phyloP scores from a whole-genome alignment of 2,113 vertebrate genomes.

The Brachionichthys hirsutus region DNA sequence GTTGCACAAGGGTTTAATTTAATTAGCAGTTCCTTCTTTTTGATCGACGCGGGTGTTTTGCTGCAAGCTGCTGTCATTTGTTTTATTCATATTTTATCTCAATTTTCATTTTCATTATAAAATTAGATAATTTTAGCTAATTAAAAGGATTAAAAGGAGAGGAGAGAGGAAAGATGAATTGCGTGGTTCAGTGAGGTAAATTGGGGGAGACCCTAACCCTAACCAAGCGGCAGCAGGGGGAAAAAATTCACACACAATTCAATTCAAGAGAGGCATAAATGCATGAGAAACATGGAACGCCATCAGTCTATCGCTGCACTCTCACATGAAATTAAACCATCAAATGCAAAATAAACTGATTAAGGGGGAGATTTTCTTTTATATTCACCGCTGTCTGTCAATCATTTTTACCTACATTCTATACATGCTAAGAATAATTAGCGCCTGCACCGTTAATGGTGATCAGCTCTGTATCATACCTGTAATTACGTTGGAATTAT shows the following conservation, averaged over 20 bases:
- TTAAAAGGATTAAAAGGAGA: not conserved
- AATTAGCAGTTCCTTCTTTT: too few species aligned
- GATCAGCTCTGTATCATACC: slow-evolving; percentile 10
- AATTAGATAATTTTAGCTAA: too few species aligned
- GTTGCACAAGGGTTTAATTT: too few species aligned
- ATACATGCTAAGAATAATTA: slow-evolving; percentile 32
- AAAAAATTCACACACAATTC: too few species aligned
- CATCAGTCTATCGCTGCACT: slow-evolving; percentile 17
- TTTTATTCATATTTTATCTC: too few species aligned
- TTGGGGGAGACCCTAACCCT: slow-evolving; percentile 29
- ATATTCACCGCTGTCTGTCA: slow-evolving; percentile 33
- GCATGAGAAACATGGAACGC: slow-evolving; percentile 26
- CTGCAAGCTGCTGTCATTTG: too few species aligned
- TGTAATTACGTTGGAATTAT: slow-evolving; percentile 34
- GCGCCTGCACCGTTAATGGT: slow-evolving; percentile 22
- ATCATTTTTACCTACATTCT: slow-evolving; percentile 22
- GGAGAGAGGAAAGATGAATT: slow-evolving; percentile 2
- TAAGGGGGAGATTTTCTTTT: slow-evolving; percentile 14
- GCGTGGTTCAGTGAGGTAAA: slow-evolving; percentile 19
- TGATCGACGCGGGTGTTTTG: too few species aligned
- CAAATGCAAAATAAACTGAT: slow-evolving; percentile 46
- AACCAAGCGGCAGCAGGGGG: slow-evolving; percentile 43
- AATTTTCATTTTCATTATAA: too few species aligned
- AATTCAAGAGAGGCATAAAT: slow-evolving; percentile 5
- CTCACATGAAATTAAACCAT: slow-evolving; percentile 15